Evolutionary conservation across 2,113 vertebrate genomes (phyloP).

Genomic region (Egretta garzetta): DNA sequence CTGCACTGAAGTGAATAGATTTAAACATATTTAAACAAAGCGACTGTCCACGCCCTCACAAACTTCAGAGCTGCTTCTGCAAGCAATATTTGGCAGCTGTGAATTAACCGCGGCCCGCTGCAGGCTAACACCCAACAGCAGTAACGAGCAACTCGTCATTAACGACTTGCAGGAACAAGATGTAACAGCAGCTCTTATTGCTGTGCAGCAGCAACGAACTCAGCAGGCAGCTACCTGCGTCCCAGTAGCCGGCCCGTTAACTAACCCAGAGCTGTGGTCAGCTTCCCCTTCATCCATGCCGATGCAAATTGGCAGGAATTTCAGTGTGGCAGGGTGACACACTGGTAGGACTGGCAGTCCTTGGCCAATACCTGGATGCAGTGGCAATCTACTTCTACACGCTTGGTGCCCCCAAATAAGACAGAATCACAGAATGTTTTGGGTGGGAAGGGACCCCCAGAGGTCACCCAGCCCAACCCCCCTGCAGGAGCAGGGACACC

Average conservation of each 20-base stretch:
- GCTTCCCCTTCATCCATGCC: not conserved
- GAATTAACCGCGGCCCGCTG: not conserved
- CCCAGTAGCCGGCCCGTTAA: not conserved
- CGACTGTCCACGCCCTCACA: not conserved
- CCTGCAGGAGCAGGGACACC: too few relatives aligned
- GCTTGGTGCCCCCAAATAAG: not conserved
- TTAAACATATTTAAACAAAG: not conserved
- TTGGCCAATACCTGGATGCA: not conserved
- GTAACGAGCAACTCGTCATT: not conserved
- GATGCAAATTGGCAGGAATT: not conserved
- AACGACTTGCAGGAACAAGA: not conserved
- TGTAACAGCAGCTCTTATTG: not conserved
- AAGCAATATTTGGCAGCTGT: not conserved
- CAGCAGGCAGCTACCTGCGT: not conserved
- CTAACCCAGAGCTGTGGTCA: fast-evolving
- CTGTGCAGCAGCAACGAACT: not conserved
- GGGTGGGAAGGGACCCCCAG: too few relatives aligned
- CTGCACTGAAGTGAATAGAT: not conserved
- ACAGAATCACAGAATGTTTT: not conserved
- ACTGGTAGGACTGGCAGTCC: not conserved
- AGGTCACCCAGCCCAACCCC: too few relatives aligned
- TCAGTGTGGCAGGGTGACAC: not conserved
- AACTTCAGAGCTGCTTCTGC: not conserved
- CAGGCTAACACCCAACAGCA: not conserved
- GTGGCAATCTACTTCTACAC: not conserved